phyloP scores from a whole-genome alignment of 2,113 vertebrate genomes.

The Himantopus leucocephalus region DNA sequence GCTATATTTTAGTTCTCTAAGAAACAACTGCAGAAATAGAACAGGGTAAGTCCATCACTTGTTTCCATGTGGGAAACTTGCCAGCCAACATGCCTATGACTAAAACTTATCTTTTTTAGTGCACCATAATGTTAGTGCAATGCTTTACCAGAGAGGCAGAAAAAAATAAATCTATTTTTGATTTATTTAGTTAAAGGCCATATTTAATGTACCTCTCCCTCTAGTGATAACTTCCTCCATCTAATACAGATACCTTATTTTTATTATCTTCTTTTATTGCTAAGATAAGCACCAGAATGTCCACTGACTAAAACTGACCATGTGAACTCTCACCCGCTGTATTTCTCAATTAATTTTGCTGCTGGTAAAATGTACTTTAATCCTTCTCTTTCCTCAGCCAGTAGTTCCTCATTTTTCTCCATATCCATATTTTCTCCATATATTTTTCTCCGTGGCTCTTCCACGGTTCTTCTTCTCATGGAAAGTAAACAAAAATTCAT shows the following conservation, averaged over 20 bases:
- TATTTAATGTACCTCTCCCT: background rate
- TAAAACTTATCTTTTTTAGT: background rate
- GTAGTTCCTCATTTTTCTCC: background rate
- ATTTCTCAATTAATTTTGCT: background rate
- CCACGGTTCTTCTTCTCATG: background rate
- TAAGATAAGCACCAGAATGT: background rate
- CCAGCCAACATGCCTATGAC: background rate
- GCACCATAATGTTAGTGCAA: background rate
- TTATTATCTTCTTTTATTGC: background rate
- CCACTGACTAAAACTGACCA: background rate
- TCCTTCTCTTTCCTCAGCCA: background rate
- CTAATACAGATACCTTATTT: background rate
- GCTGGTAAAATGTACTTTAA: background rate
- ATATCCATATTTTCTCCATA: too few species aligned
- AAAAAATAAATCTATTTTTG: background rate
- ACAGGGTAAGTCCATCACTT: background rate
- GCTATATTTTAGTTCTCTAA: background rate
- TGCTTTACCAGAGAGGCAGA: background rate
- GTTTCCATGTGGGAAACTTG: background rate
- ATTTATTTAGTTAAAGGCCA: slow-evolving; percentile 15
- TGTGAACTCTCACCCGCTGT: background rate
- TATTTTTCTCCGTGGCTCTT: background rate
- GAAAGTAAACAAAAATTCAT: background rate
- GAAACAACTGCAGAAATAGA: background rate
- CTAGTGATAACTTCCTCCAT: background rate